Evolutionary conservation across 1,140 invertebrate genomes (phyloP).

Genomic region (Trichoplusia ni): DNA sequence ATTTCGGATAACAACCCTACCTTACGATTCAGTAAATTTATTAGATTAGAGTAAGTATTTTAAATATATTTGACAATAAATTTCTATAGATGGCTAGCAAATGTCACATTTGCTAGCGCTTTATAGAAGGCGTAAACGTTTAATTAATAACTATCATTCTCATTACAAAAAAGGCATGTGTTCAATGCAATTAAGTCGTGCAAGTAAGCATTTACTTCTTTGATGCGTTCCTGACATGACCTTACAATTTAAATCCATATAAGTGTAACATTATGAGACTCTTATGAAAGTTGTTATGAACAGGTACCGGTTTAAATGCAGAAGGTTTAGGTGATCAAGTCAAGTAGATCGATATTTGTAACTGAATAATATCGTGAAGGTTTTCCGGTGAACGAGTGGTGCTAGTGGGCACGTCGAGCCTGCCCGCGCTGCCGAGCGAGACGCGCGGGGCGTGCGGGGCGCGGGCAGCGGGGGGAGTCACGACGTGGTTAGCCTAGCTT

Average conservation of each 20-base stretch:
- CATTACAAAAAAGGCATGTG: no score
- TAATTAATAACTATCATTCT: no score
- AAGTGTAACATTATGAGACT: neutral
- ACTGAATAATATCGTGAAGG: constrained; percentile 59
- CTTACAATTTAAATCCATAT: constrained; percentile 1
- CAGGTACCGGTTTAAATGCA: constrained; percentile 22
- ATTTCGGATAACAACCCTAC: no score
- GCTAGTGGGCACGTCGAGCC: constrained; percentile 34
- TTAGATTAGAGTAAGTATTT: no score
- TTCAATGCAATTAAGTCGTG: no score
- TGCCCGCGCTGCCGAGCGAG: constrained; percentile 30
- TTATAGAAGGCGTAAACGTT: no score
- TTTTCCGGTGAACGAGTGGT: constrained; percentile 63
- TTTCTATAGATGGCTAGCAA: no score
- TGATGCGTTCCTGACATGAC: constrained; percentile 1
- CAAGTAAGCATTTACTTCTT: no score
- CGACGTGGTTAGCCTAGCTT: constrained; percentile 73
- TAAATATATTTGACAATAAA: no score
- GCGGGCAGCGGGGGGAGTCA: constrained; percentile 56
- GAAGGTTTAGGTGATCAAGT: constrained; percentile 46
- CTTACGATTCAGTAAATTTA: no score
- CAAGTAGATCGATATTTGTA: constrained; percentile 52
- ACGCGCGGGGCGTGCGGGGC: constrained; percentile 21
- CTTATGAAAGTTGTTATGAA: constrained; percentile 8
- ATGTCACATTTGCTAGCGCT: no score